Evolutionary conservation across 1,140 invertebrate species (phyloP).

Genomic region (Ceratina australensis): DNA sequence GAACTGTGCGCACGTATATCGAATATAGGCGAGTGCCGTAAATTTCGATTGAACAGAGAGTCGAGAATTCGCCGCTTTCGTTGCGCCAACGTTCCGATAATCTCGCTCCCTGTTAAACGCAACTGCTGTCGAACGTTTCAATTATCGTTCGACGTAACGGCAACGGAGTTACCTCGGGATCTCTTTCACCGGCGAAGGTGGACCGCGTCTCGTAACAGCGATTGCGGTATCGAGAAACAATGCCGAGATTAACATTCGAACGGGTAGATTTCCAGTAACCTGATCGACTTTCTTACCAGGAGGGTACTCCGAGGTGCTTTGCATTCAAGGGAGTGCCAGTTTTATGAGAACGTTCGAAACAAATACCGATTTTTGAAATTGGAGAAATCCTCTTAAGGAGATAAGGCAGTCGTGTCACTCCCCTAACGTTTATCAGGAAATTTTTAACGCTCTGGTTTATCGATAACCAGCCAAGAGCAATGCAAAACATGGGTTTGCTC

Average conservation of each 20-base stretch:
- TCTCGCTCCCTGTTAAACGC: not conserved
- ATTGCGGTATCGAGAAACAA: conserved; percentile 26
- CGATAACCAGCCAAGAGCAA: too few relatives aligned
- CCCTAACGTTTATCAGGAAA: too few relatives aligned
- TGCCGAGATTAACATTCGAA: conserved; percentile 7
- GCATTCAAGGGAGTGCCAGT: not conserved
- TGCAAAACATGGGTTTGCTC: too few relatives aligned
- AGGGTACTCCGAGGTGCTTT: not conserved
- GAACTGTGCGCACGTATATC: not conserved
- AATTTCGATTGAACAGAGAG: conserved; percentile 2
- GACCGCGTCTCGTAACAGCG: not conserved
- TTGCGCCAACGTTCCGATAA: conserved; percentile 2
- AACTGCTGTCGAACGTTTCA: conserved; percentile 14
- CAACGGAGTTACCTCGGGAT: not conserved
- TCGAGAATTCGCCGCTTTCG: not conserved
- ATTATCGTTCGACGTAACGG: not conserved
- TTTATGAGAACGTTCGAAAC: not conserved
- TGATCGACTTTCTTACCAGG: conserved; percentile 11
- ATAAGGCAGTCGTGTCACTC: too few relatives aligned
- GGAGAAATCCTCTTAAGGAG: too few relatives aligned
- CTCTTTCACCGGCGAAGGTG: not conserved
- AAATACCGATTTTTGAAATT: too few relatives aligned
- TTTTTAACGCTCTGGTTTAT: too few relatives aligned
- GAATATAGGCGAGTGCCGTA: too few relatives aligned
- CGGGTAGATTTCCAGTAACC: not conserved